phyloP scores from a whole-genome alignment of 1,140 invertebrate genomes.

The Aphaenogaster floridana region DNA sequence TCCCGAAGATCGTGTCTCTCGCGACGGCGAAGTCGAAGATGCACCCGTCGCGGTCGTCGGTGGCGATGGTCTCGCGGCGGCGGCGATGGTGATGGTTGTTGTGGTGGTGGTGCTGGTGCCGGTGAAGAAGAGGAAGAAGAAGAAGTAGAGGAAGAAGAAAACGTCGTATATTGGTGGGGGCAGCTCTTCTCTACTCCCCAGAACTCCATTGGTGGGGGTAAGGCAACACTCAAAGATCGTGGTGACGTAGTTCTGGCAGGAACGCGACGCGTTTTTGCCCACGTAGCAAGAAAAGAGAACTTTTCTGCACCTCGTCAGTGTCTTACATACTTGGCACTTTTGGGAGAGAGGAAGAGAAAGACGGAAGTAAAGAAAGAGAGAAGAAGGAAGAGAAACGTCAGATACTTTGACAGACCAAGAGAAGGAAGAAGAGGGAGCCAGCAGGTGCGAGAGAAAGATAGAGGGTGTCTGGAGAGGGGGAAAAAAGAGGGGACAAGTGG shows the following conservation, averaged over 20 bases:
- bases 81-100: constrained; percentile 65
- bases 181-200: constrained; percentile 70
- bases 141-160: constrained; percentile 58
- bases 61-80: constrained; percentile 64
- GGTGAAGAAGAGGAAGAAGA: constrained; percentile 62
- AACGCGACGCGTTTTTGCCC: constrained; percentile 84
- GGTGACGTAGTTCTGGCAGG: constrained; percentile 85
- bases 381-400: constrained; percentile 17
- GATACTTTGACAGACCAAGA: constrained; percentile 6
- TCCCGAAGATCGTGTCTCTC: neutral
- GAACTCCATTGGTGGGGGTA: constrained; percentile 82
- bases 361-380: constrained; percentile 42
- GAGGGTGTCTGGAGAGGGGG: constrained; percentile 23
- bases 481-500: constrained; percentile 39
- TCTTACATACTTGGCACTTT: constrained; percentile 59
- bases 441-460: constrained; percentile 28
- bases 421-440: constrained; percentile 49
- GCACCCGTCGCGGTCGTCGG: constrained; percentile 35
- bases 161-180: constrained; percentile 64
- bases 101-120: constrained; percentile 64
- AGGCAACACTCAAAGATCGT: constrained; percentile 84
- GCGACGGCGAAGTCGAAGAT: constrained; percentile 21
- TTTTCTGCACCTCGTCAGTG: constrained; percentile 67
- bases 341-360: constrained; percentile 19
- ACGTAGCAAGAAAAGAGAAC: constrained; percentile 78